Conservation (phyloP, 2,113 vertebrate species). For the Hippocampus abdominalis region DNA sequence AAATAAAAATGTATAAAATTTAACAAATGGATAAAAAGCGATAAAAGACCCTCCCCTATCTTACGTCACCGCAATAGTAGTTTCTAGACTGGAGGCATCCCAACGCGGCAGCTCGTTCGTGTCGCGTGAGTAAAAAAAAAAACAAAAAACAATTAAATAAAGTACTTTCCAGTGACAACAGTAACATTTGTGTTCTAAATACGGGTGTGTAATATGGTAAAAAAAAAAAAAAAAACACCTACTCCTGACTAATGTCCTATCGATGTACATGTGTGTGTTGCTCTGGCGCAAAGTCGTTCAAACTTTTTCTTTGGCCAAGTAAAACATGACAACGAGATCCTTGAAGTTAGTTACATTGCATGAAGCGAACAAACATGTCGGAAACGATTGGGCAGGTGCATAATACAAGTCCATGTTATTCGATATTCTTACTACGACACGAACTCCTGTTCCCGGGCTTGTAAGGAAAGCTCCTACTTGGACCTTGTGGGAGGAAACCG, state of each 20-base stretch:
- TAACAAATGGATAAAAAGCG: not conserved
- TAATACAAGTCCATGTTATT: not conserved
- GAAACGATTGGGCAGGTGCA: not conserved
- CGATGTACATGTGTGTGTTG: not conserved
- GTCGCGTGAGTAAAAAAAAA: not conserved
- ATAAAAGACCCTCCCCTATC: not conserved
- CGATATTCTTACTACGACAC: not conserved
- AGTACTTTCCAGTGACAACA: not conserved
- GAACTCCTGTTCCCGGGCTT: not conserved
- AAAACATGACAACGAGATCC: not conserved
- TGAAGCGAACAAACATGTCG: not conserved
- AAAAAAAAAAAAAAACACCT: too few species aligned
- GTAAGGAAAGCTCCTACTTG: constrained; percentile 9
- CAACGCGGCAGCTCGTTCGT: not conserved
- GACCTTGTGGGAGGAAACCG: constrained; percentile 28
- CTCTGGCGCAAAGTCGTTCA: constrained; percentile 11
- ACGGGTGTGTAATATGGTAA: not conserved
- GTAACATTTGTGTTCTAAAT: not conserved
- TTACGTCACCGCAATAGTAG: constrained; percentile 49
- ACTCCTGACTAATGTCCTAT: not conserved
- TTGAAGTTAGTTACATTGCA: too few species aligned
- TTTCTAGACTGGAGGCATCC: constrained; percentile 54
- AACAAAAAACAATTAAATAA: too few species aligned
- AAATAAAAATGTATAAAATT: not conserved
- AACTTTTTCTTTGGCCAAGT: constrained; percentile 21